These are phyloP conservation scores for Ceyx margarethae DNA, from an alignment of 2,113 vertebrate species.

Conservation along the genomic window DNA sequence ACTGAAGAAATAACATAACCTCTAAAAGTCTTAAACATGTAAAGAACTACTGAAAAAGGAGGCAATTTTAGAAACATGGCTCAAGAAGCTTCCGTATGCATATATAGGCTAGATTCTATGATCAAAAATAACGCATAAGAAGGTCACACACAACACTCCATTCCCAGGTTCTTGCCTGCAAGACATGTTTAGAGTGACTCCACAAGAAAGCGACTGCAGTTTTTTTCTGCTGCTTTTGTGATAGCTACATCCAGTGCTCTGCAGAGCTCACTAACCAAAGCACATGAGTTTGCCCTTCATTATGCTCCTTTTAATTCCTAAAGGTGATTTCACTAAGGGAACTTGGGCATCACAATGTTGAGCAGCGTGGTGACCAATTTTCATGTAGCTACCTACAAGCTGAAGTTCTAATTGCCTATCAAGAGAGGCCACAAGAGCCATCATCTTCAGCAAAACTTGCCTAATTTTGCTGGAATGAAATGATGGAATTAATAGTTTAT, in stretches of 20 bases:
- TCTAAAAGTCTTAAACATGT: background rate
- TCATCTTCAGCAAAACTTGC: background rate
- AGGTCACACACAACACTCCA: background rate
- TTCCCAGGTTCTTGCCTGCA: background rate
- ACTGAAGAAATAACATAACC: background rate
- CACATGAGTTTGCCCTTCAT: background rate
- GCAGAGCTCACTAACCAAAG: background rate
- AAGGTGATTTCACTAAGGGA: background rate
- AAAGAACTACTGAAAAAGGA: background rate
- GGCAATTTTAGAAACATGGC: background rate
- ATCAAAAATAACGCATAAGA: background rate
- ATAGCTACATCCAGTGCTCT: background rate
- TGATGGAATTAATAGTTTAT: background rate
- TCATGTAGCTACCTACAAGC: background rate
- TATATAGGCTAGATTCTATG: background rate
- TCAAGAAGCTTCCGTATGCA: background rate
- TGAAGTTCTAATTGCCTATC: background rate
- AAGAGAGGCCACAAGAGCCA: background rate
- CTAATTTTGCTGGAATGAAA: background rate
- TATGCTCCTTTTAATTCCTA: background rate
- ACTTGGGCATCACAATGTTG: background rate
- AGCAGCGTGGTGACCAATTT: background rate
- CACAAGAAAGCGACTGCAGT: background rate
- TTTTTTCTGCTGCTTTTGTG: background rate
- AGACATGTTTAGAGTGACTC: background rate